Evolutionary conservation across 2,888 invertebrate genomes (phyloP).

Genomic region (Cinara cedri): DNA sequence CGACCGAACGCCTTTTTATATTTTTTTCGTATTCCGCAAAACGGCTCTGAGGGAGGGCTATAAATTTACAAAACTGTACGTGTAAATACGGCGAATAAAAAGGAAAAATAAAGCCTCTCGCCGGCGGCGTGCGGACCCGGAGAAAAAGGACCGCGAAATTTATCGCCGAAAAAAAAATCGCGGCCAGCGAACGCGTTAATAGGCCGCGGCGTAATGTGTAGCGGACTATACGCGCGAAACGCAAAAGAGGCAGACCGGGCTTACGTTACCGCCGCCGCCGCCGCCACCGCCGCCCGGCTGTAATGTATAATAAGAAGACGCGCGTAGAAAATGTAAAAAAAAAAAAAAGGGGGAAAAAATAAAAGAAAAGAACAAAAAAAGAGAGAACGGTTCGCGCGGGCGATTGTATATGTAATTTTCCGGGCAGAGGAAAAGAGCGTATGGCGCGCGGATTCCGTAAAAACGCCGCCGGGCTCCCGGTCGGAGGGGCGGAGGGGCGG

Average conservation of each 20-base stretch:
- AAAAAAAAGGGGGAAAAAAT: constrained; percentile 1
- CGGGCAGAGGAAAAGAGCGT: constrained; percentile 10
- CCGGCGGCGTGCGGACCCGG: background rate
- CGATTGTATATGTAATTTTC: constrained; percentile 47
- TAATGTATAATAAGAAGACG: constrained; percentile 7
- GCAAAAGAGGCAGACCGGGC: constrained; percentile 32
- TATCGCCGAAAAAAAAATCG: constrained; percentile 41
- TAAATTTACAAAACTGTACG: constrained; percentile 31
- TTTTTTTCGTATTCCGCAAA: constrained; percentile 26
- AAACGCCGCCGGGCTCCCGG: background rate
- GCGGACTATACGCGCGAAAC: too few relatives aligned
- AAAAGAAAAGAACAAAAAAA: background rate
- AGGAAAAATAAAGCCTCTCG: constrained; percentile 29
- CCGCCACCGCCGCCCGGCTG: background rate
- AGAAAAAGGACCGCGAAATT: constrained; percentile 40
- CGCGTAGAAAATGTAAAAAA: background rate
- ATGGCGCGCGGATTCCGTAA: background rate
- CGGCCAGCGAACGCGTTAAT: constrained; percentile 29
- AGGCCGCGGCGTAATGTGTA: too few relatives aligned
- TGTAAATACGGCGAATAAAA: constrained; percentile 44
- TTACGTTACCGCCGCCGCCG: too few relatives aligned
- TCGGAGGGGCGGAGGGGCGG: background rate
- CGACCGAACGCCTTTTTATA: too few relatives aligned
- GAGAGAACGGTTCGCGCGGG: constrained; percentile 23
- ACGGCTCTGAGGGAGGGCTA: constrained; percentile 19